Conservation (phyloP, 2,888 invertebrate species). For the Romanomermis culicivorax region DNA sequence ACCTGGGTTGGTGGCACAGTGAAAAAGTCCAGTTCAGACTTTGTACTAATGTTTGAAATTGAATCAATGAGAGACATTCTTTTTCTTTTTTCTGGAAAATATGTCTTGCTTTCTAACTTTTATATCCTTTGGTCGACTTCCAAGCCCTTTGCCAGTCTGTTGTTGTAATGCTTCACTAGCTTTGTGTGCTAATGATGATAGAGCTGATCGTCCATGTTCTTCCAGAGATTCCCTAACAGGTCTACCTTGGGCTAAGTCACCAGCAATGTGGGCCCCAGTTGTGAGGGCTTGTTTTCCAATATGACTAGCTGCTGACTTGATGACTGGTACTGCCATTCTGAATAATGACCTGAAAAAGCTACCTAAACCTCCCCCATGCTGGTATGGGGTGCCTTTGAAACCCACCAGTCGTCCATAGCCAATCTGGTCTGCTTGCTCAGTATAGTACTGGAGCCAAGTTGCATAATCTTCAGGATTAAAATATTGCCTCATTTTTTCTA, state of each 20-base stretch:
- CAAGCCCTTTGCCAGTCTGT: background rate
- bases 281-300: background rate
- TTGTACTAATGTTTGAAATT: background rate
- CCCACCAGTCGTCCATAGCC: background rate
- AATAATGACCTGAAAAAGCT: background rate
- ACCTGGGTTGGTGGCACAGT: constrained; percentile 5
- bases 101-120: background rate
- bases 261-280: background rate
- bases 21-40: constrained; percentile 1
- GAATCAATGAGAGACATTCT: background rate
- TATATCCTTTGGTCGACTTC: background rate
- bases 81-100: background rate
- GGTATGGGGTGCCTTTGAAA: constrained; percentile 3
- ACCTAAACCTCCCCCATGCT: constrained; percentile 1
- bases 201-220: background rate
- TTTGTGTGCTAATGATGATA: background rate
- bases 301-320: background rate
- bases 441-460: background rate
- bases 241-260: background rate
- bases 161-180: background rate
- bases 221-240: no score
- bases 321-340: background rate
- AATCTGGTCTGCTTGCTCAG: background rate
- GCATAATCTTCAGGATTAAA: background rate
- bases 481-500: background rate